Evolutionary conservation across 2,113 vertebrate species (phyloP), one percentile per base, ranked within the genome.

Genomic region (Atlantisia rogersi): DNA sequence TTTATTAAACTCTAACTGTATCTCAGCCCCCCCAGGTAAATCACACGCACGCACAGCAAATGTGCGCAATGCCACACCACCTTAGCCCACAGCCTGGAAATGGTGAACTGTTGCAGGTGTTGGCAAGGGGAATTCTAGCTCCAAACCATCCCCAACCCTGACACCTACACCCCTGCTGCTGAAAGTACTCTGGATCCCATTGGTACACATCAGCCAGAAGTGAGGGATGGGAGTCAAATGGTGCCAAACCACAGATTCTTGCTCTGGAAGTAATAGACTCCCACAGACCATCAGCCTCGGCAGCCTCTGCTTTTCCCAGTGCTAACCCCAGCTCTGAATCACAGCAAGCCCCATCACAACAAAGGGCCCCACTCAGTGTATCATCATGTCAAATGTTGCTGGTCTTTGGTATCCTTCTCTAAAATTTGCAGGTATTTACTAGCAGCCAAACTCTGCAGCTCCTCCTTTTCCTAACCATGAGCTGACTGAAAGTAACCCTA

Each of bases 311-410:
- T 76, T 40, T 13, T 55, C 53, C 26, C 24, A 76, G 3, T 5
- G 1, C 40, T 18, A 9, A 31, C 17, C 1, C 7, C 22, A n/a
- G 24, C 31, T 48, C 48, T 40, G 15, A 25, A 73, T 15, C 37
- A 15, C 40, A 55, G 56, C 65, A 65, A 86, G 60, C 21, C 17
- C 56, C 7, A 15, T 6, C 50, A 18, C 24, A 52, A 78, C 35
- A 37, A 35, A 46, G 26, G n/a, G 44, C 6, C 16, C 11, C 5
- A 2, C 32, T 84, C 68, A 9, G 5, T 8, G 39, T 59, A 18
- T 17, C 25, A 4, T 3, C 44, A 8, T 2, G 9, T 37, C n/a
- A 77, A 58, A n/a, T 0, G 2, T 19, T 7, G 32, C 12, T 32
- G 64, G 42, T 37, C 44, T 53, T 39, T 15, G 14, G 40, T 24